These are phyloP conservation scores for Bubo blakistoni DNA, from an alignment of 2,113 vertebrate species.

Conservation along the genomic window DNA sequence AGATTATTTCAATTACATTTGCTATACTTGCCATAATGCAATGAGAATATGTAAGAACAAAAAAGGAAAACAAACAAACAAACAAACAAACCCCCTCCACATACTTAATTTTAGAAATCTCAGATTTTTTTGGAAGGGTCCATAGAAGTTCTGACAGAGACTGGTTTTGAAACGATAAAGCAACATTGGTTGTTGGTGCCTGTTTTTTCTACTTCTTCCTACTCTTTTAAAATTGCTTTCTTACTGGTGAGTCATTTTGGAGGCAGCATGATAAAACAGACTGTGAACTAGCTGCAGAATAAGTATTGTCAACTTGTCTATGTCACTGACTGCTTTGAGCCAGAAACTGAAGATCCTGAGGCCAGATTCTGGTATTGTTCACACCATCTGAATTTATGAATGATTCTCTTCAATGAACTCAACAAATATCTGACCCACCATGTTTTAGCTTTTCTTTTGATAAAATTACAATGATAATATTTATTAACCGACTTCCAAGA, in stretches of 20 bases:
- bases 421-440: neutral
- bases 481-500: neutral
- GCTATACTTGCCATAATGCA: neutral
- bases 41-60: neutral
- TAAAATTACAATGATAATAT: neutral
- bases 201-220: neutral
- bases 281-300: neutral
- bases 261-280: neutral
- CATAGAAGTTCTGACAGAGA: neutral
- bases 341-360: neutral
- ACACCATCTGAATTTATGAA: neutral
- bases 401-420: neutral
- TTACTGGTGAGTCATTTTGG: neutral
- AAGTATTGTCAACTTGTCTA: neutral
- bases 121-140: neutral
- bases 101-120: neutral
- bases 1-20: neutral
- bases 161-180: neutral
- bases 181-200: neutral
- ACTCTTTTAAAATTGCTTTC: neutral
- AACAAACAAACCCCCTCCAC: fast-evolving
- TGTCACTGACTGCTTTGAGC: neutral
- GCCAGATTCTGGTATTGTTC: neutral
- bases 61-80: neutral
- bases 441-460: neutral